phyloP scores from a whole-genome alignment of 2,113 vertebrate genomes.

The Neomonachus schauinslandi region DNA sequence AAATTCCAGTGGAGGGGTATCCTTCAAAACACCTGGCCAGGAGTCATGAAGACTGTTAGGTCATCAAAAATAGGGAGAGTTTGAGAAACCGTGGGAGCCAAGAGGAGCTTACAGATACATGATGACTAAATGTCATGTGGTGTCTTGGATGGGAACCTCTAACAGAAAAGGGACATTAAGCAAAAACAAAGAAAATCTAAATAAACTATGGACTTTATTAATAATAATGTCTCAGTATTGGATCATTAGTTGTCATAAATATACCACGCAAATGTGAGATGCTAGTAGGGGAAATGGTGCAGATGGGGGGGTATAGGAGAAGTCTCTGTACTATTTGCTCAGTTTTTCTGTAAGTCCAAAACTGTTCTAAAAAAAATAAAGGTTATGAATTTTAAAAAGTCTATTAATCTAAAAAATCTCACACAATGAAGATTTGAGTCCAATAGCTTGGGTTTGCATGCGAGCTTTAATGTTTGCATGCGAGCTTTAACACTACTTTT shows the following conservation, averaged over 20 bases:
- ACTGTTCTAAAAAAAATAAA: neutral
- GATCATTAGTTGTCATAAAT: neutral
- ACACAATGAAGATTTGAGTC: neutral
- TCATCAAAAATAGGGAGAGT: neutral
- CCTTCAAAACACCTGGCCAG: neutral
- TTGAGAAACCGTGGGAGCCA: neutral
- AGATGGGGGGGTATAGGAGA: neutral
- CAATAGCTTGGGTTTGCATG: neutral
- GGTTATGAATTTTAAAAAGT: neutral
- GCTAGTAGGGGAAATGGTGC: rapidly evolving
- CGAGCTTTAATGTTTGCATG: neutral
- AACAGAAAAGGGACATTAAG: neutral
- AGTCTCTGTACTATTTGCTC: neutral
- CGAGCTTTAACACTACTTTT: neutral
- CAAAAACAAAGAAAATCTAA: neutral
- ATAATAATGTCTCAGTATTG: neutral
- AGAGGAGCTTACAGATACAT: neutral
- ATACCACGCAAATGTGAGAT: neutral
- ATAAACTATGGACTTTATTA: neutral
- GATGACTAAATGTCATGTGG: neutral
- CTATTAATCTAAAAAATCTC: neutral
- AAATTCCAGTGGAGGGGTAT: neutral
- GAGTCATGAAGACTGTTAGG: neutral
- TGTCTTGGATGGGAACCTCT: no score
- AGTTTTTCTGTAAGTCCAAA: neutral